A percentile compares a stretch with the other conserved stretches of the same genome.
Evolutionary conservation across 2,888 invertebrate genomes (phyloP).

Genomic region (Pyrgus malvae): DNA sequence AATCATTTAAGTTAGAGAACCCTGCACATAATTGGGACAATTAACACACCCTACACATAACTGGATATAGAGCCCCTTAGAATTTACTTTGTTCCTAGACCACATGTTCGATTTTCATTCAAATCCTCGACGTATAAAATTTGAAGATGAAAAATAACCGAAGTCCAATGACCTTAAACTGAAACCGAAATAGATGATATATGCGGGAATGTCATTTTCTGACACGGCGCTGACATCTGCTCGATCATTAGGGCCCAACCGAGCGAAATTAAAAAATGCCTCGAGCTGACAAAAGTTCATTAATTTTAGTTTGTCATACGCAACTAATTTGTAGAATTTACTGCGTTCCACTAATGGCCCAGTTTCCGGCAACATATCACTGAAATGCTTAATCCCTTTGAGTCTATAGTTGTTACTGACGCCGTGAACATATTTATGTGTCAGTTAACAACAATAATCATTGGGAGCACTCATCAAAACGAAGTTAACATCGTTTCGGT

Average conservation of each 20-base stretch:
- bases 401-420: conserved; percentile 43
- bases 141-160: background rate
- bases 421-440: conserved; percentile 70
- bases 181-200: conserved; percentile 45
- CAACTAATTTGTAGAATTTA: conserved; percentile 78
- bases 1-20: too few relatives aligned
- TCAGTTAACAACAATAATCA: conserved; percentile 66
- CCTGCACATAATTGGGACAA: too few relatives aligned
- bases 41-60: too few relatives aligned
- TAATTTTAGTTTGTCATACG: conserved; percentile 78
- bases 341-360: conserved; percentile 65
- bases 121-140: background rate
- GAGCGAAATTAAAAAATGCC: conserved; percentile 60
- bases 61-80: too few relatives aligned
- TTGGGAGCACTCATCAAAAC: conserved; percentile 58
- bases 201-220: conserved; percentile 25
- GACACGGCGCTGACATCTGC: conserved; percentile 59
- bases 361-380: conserved; percentile 72
- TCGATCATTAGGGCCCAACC: conserved; percentile 62
- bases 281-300: conserved; percentile 57
- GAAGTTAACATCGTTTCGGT: conserved; percentile 59
- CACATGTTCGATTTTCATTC: too few relatives aligned
- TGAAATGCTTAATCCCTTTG: conserved; percentile 58
- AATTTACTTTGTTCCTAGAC: too few relatives aligned
- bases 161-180: conserved; percentile 24